phyloP scores from a whole-genome alignment of 2,113 vertebrate species.

The Ascaphus truei region DNA sequence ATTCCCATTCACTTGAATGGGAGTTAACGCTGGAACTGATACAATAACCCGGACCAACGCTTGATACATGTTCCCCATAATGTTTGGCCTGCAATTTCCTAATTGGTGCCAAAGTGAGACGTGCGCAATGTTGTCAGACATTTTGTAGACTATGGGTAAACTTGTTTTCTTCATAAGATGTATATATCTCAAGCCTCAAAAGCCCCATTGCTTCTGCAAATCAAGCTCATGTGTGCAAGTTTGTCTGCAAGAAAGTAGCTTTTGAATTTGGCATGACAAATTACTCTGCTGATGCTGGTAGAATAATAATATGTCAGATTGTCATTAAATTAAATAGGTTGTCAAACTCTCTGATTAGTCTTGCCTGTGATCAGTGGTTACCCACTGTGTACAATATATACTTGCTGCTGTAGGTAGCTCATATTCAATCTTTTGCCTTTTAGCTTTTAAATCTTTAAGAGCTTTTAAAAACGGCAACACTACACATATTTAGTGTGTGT shows the following conservation, averaged over 20 bases:
- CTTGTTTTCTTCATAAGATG: too few species aligned
- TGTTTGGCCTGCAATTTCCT: too few species aligned
- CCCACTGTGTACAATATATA: constrained; percentile 22
- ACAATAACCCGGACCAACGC: too few species aligned
- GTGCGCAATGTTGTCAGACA: too few species aligned
- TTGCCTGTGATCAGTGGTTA: constrained; percentile 15
- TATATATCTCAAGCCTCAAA: too few species aligned
- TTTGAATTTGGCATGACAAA: constrained; percentile 21
- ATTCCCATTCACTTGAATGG: too few species aligned
- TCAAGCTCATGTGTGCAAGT: background rate
- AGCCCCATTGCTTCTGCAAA: background rate
- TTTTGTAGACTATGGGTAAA: too few species aligned
- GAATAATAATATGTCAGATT: constrained; percentile 30
- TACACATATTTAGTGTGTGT: background rate
- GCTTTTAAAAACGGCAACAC: background rate
- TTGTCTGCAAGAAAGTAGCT: background rate
- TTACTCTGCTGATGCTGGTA: constrained; percentile 1
- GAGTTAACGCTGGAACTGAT: too few species aligned
- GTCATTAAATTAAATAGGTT: constrained; percentile 28
- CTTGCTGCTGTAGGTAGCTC: constrained; percentile 1
- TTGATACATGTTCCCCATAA: too few species aligned
- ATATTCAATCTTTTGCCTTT: constrained; percentile 13
- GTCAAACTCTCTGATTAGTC: constrained; percentile 24
- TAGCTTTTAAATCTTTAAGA: too few species aligned
- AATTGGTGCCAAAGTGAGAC: too few species aligned